Evolutionary conservation across 37 sponge, comb jelly and placozoan genomes (phyloP).

Genomic region (Geodia barretti): DNA sequence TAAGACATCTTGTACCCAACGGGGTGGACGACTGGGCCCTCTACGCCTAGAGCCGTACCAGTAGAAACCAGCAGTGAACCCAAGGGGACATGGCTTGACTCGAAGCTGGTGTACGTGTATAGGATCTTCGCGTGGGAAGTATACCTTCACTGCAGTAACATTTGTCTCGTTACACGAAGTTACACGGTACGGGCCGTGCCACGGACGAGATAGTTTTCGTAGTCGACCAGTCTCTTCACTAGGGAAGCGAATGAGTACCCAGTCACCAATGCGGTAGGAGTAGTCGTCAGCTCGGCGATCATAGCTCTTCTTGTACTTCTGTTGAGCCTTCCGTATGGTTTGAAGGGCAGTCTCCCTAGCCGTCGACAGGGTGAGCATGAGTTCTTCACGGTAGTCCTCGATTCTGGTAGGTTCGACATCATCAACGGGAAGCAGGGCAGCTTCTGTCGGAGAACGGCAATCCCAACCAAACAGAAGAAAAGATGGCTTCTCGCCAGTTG

Average conservation of each 20-base stretch:
- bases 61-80: conserved; percentile 51
- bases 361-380: conserved; percentile 8
- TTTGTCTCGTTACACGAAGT: background rate
- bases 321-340: conserved; percentile 25
- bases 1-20: background rate
- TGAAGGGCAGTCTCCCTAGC: conserved; percentile 19
- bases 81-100: conserved; percentile 30
- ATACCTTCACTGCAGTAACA: conserved; percentile 38
- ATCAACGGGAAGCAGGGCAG: conserved; percentile 34
- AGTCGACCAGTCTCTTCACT: conserved; percentile 50
- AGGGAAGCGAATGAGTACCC: conserved; percentile 46
- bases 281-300: background rate
- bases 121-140: conserved; percentile 31
- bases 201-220: conserved; percentile 31
- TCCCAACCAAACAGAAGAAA: conserved; percentile 58
- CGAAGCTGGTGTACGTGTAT: conserved; percentile 44
- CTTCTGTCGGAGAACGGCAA: conserved; percentile 45
- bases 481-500: conserved; percentile 62
- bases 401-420: conserved; percentile 2
- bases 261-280: conserved; percentile 15
- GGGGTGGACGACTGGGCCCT: conserved; percentile 1
- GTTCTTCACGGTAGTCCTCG: conserved; percentile 33
- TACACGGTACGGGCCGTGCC: conserved; percentile 60
- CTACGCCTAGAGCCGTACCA: conserved; percentile 40
- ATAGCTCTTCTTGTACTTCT: conserved; percentile 13